These are phyloP conservation scores for Otolemur crassicaudatus DNA, from an alignment of 2,797 vertebrate genomes.

Conservation along the genomic window DNA sequence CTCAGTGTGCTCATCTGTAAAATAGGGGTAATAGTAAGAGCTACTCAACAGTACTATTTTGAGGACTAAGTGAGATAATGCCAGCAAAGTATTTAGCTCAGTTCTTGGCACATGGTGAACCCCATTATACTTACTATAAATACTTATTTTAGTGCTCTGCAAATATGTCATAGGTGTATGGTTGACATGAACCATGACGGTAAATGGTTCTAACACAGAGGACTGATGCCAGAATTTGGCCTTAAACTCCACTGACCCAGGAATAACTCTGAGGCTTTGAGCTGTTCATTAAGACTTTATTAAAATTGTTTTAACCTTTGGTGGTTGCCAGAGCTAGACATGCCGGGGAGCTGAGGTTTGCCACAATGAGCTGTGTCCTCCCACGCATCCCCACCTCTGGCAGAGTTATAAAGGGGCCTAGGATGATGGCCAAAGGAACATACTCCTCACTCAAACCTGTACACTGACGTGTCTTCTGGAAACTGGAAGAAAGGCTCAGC, in stretches of 20 bases:
- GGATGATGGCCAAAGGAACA: slow-evolving; percentile 74
- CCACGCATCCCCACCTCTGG: slow-evolving; percentile 67
- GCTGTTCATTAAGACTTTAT: slow-evolving; percentile 80
- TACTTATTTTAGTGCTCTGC: neutral
- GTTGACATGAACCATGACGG: slow-evolving; percentile 28
- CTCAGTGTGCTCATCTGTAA: slow-evolving; percentile 13
- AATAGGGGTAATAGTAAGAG: neutral
- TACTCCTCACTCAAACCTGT: slow-evolving; percentile 71
- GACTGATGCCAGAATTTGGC: slow-evolving; percentile 50
- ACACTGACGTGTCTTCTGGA: slow-evolving; percentile 71
- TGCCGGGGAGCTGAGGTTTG: slow-evolving; percentile 79
- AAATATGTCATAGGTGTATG: neutral
- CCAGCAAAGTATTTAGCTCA: neutral
- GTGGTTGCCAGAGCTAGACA: slow-evolving; percentile 82
- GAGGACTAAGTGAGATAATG: neutral
- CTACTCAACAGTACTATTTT: neutral
- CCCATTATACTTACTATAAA: neutral
- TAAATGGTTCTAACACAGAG: slow-evolving; percentile 53
- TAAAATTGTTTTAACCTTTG: slow-evolving; percentile 85
- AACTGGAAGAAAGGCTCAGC: slow-evolving; percentile 68
- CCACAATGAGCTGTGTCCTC: slow-evolving; percentile 79
- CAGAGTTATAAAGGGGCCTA: slow-evolving; percentile 52
- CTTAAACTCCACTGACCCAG: slow-evolving; percentile 59
- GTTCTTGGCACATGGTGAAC: neutral
- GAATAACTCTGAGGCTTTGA: slow-evolving; percentile 79